These are phyloP conservation scores for Sebastes dallii DNA, from an alignment of 2,797 vertebrate species.

Conservation along the genomic window DNA sequence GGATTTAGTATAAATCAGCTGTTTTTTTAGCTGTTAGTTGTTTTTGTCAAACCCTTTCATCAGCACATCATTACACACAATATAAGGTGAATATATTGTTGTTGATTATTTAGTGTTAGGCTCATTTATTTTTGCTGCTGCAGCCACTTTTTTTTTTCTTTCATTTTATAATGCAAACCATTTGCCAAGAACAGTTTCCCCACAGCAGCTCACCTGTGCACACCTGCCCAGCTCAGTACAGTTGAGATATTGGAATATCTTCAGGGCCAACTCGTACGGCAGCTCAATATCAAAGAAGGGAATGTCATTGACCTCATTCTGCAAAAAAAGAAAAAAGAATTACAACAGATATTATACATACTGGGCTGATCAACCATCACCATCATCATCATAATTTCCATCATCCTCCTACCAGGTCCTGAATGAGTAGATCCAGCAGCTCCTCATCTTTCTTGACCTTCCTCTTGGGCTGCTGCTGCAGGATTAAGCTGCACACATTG, in stretches of 20 bases:
- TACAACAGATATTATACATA: not conserved
- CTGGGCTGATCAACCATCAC: not conserved
- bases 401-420: constrained; percentile 76
- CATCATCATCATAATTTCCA: not conserved
- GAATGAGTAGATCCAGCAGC: constrained; percentile 82
- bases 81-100: too few relatives aligned
- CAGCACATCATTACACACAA: not conserved
- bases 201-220: constrained; percentile 87
- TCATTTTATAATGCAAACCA: not conserved
- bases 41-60: not conserved
- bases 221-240: constrained; percentile 90
- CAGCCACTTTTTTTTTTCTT: rapidly evolving
- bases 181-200: rapidly evolving
- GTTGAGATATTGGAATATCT: constrained; percentile 91
- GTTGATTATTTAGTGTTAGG: not conserved
- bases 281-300: constrained; percentile 95
- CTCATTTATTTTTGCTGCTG: not conserved
- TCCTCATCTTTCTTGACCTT: constrained; percentile 62
- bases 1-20: not conserved
- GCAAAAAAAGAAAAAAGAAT: constrained; percentile 23
- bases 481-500: constrained; percentile 16
- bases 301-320: constrained; percentile 97
- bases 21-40: not conserved
- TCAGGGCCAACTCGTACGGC: constrained; percentile 93
- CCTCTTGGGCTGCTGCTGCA: constrained; percentile 39